Conservation (phyloP, 2,797 vertebrate species). For the Neopelma chrysocephalum region DNA sequence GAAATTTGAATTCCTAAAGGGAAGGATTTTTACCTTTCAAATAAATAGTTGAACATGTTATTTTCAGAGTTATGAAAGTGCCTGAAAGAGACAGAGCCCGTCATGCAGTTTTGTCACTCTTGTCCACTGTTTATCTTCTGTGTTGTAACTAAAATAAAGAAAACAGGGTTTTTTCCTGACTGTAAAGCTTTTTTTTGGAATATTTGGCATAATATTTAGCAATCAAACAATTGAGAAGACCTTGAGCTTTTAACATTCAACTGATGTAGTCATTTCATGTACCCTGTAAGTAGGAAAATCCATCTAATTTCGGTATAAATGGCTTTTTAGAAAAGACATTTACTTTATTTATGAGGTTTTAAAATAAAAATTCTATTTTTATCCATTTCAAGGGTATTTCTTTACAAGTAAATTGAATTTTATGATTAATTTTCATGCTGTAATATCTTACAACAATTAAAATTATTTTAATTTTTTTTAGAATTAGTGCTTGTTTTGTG, state of each 20-base stretch:
- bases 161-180: slow-evolving; percentile 26
- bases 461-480: slow-evolving; percentile 19
- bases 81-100: slow-evolving; percentile 11
- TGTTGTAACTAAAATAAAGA: slow-evolving; percentile 33
- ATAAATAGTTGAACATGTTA: not conserved
- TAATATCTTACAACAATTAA: slow-evolving; percentile 9
- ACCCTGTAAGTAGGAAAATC: not conserved
- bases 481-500: slow-evolving; percentile 33
- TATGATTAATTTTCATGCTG: slow-evolving; percentile 15
- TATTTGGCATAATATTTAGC: not conserved
- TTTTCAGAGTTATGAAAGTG: slow-evolving; percentile 50
- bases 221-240: not conserved
- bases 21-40: not conserved
- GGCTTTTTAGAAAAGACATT: not conserved
- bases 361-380: slow-evolving; percentile 27
- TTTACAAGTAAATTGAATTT: slow-evolving; percentile 32
- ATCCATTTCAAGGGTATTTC: not conserved
- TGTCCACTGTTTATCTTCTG: not conserved
- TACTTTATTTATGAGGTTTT: slow-evolving; percentile 19
- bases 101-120: not conserved
- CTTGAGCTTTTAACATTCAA: not conserved
- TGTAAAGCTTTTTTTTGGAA: not conserved
- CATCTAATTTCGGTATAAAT: not conserved
- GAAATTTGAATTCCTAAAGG: slow-evolving; percentile 11
- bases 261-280: not conserved